Percentiles rank a stretch among this genome's conserved stretches.
Conservation (phyloP, 2,888 invertebrate genomes). For the Lasioglossum oenotherae region DNA sequence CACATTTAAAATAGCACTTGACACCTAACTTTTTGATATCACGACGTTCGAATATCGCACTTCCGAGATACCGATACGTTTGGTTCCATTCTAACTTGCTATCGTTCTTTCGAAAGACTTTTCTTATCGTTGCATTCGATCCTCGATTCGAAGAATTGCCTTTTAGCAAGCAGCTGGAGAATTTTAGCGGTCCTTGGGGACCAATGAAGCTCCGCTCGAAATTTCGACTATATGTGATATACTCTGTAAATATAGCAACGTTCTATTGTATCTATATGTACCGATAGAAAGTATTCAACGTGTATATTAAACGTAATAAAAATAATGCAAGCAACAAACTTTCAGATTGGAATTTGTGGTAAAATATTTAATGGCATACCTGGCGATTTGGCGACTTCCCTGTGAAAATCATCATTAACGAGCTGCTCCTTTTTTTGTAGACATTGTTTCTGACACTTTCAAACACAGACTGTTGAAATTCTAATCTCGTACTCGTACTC, state of each 20-base stretch:
- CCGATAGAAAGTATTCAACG: conserved; percentile 64
- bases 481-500: no score
- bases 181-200: conserved; percentile 38
- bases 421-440: no score
- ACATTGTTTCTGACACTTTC: no score
- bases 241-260: conserved; percentile 68
- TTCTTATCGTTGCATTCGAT: conserved; percentile 28
- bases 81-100: conserved; percentile 10
- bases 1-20: neutral
- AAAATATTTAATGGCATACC: no score
- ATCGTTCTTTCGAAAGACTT: conserved; percentile 16
- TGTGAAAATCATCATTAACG: no score
- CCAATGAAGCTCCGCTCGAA: conserved; percentile 54
- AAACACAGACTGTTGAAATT: no score
- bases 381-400: no score
- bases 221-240: conserved; percentile 76
- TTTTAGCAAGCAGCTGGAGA: conserved; percentile 37
- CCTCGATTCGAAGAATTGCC: conserved; percentile 21
- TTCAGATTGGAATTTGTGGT: no score
- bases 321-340: conserved; percentile 33
- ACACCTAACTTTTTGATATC: conserved; percentile 42
- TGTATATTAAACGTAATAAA: conserved; percentile 73
- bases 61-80: conserved; percentile 12
- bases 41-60: conserved; percentile 11
- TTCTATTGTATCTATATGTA: conserved; percentile 72